Evolutionary conservation across 2,113 vertebrate species (phyloP), one percentile per base, ranked within the genome.

Genomic region (Silurus asotus): DNA sequence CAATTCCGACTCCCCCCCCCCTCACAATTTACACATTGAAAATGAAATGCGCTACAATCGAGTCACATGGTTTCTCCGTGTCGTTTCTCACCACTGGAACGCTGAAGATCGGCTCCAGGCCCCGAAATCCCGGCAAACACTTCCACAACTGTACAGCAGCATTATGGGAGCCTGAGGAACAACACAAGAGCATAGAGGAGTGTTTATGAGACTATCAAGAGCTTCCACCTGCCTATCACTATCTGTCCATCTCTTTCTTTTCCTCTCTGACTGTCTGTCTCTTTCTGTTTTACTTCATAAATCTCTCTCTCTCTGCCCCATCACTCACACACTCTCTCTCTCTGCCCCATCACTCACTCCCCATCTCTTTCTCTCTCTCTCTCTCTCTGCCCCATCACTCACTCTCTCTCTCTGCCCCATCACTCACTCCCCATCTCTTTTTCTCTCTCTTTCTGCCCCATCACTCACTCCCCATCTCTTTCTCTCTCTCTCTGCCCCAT

Each of bases 61-160:
- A n/a, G n/a, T n/a, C n/a, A n/a, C n/a, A n/a, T n/a, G n/a, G n/a
- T n/a, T n/a, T 37, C 58, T 48, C 19, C 6, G 17, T 81, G 45
- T 59, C 20, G 51, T 81, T 15, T 49, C 93, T 91, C 92, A 99
- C 98, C 97, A 98, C 87, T 0, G 97, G 97, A 61, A 99, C 89
- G 19, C 93, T 95, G 79, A 95, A 97, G 6, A 99, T 94, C 1
- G 86, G 95, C 87, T 96, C 91, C 84, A 99, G 91, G n/a, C 90
- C 92, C 69, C 95, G 94, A 92, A 96, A 98, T 82, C 96, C 94
- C 70, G 95, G 96, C 0, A 94, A 93, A 11, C 96, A 97, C 86
- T 95, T 96, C 98, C 98, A 99, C 85, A 99, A 92, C 78, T 96
- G 96, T 89, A 99, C 92, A 0, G 89, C 88, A 0, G 94, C 93